Conservation (phyloP, 2,888 invertebrate genomes). For the Eremobia ochroleuca region DNA sequence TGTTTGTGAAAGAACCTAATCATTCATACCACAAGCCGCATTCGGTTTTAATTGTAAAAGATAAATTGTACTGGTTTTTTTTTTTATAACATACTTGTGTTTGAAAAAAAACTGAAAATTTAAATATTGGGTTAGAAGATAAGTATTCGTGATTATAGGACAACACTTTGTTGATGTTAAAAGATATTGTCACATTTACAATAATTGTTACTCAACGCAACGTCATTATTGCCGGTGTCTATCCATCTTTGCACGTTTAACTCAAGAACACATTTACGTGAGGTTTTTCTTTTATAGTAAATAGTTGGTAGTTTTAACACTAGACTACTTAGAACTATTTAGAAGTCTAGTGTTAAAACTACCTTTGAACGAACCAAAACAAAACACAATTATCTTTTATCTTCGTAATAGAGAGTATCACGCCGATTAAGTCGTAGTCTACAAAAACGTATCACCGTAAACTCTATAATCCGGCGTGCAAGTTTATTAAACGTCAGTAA, state of each 20-base stretch:
- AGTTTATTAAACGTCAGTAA: conserved; percentile 85
- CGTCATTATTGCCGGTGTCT: background rate
- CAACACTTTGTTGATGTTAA: background rate
- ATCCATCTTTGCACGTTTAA: background rate
- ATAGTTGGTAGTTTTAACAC: background rate
- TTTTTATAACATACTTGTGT: background rate
- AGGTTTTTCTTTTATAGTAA: background rate
- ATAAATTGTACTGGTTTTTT: conserved; percentile 23
- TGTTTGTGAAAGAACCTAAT: conserved; percentile 17
- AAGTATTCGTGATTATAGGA: background rate
- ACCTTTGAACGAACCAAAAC: background rate
- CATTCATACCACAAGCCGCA: conserved; percentile 2
- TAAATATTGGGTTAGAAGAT: background rate
- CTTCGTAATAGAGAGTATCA: conserved; percentile 25
- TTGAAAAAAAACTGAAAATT: background rate
- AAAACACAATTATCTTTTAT: background rate
- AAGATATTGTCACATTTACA: background rate
- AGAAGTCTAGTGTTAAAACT: no score
- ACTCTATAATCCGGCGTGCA: conserved; percentile 78
- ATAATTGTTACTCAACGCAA: background rate
- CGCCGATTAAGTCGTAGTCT: conserved; percentile 43
- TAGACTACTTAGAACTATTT: no score
- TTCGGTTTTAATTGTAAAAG: conserved; percentile 8
- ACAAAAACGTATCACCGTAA: conserved; percentile 78
- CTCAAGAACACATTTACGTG: background rate